Conservation (phyloP, 1,140 invertebrate genomes). For the Fopius arisanus region DNA sequence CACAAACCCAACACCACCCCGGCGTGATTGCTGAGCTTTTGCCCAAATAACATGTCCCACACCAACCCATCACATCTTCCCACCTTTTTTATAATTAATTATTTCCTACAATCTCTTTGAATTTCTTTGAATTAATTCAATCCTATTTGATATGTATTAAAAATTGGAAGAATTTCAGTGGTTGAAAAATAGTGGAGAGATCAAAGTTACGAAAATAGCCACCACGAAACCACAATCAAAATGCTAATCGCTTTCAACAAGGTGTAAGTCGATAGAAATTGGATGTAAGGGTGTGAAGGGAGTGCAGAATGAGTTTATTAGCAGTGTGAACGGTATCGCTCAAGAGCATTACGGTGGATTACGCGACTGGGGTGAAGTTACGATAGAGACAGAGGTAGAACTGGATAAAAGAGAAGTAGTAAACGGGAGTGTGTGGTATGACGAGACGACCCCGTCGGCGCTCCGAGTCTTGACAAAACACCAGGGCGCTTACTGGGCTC, state of each 20-base stretch:
- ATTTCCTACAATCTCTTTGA: not conserved
- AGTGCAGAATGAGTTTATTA: constrained; percentile 46
- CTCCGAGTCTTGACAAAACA: constrained; percentile 64
- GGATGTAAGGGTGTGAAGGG: constrained; percentile 52
- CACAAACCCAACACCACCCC: constrained; percentile 44
- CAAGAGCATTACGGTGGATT: constrained; percentile 62
- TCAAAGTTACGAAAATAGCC: constrained; percentile 17
- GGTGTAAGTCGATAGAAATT: constrained; percentile 62
- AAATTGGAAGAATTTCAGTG: too few species aligned
- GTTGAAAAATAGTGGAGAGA: constrained; percentile 3
- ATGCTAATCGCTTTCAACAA: constrained; percentile 58
- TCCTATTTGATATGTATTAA: too few species aligned
- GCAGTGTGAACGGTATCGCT: constrained; percentile 46
- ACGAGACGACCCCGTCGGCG: constrained; percentile 30
- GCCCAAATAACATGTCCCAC: constrained; percentile 44
- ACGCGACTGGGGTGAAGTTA: constrained; percentile 57
- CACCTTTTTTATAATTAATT: not conserved
- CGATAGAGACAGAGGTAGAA: constrained; percentile 45
- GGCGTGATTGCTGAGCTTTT: constrained; percentile 51
- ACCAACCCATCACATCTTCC: constrained; percentile 10
- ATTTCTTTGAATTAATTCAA: too few species aligned
- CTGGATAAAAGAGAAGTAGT: constrained; percentile 23
- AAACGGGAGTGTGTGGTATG: not conserved
- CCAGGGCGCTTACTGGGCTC: constrained; percentile 48
- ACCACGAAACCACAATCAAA: constrained; percentile 53